Conservation (phyloP, 2,888 invertebrate species). For the Agelastica alni region DNA sequence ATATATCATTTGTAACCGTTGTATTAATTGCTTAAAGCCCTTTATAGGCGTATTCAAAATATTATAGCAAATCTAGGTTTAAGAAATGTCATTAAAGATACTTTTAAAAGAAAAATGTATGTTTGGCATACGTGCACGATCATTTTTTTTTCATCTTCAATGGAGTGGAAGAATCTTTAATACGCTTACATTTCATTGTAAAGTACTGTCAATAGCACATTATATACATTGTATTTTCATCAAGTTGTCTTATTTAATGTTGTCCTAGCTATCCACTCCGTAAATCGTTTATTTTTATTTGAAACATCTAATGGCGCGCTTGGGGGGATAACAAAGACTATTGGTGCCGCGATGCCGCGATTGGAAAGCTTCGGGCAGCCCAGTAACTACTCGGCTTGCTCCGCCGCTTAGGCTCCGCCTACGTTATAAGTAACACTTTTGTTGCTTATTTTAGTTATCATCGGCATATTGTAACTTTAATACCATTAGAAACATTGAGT, state of each 20-base stretch:
- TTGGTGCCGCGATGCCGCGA: too few relatives aligned
- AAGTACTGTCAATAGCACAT: conserved; percentile 51
- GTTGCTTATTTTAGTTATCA: too few relatives aligned
- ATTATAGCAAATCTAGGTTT: conserved; percentile 7
- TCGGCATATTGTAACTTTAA: too few relatives aligned
- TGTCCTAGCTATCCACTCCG: conserved; percentile 1
- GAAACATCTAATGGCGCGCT: too few relatives aligned
- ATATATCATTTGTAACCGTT: neutral
- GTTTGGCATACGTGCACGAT: conserved; percentile 32
- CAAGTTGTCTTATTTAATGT: conserved; percentile 42
- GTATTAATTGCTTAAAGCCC: conserved; percentile 17
- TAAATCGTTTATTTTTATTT: too few relatives aligned
- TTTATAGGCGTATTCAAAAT: conserved; percentile 24
- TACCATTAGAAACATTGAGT: too few relatives aligned
- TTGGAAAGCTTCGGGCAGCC: too few relatives aligned
- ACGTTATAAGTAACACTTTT: too few relatives aligned
- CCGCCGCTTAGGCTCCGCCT: too few relatives aligned
- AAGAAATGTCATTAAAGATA: conserved; percentile 21
- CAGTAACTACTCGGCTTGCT: too few relatives aligned
- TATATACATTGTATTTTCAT: conserved; percentile 51
- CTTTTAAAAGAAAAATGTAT: conserved; percentile 28
- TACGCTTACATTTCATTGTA: conserved; percentile 50
- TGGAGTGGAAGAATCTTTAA: conserved; percentile 46
- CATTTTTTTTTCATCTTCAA: conserved; percentile 36
- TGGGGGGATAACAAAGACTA: too few relatives aligned